Evolutionary conservation across 2,797 vertebrate genomes (phyloP).

Genomic region (Carapus acus): DNA sequence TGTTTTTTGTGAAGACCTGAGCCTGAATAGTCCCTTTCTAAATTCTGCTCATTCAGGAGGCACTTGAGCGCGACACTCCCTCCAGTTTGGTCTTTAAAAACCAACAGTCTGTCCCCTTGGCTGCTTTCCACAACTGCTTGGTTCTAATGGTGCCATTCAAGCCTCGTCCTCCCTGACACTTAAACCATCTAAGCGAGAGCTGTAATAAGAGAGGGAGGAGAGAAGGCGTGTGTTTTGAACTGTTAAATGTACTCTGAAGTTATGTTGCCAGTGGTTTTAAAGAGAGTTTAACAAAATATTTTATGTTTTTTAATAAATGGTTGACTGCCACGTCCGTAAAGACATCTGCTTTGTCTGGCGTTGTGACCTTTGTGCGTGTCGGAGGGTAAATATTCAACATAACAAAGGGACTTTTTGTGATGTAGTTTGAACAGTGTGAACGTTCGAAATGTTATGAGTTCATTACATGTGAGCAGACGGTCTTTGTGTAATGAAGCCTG

Average conservation of each 20-base stretch:
- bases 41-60: conserved; percentile 2
- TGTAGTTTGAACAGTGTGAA: background rate
- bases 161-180: conserved; percentile 5
- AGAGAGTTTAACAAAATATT: conserved; percentile 61
- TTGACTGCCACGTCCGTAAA: conserved; percentile 6
- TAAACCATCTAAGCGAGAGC: background rate
- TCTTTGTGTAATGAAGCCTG: conserved; percentile 1
- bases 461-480: conserved; percentile 28
- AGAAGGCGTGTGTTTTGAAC: conserved; percentile 17
- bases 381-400: conserved; percentile 22
- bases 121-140: conserved; percentile 8
- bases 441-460: conserved; percentile 17
- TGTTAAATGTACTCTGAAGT: conserved; percentile 33
- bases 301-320: conserved; percentile 53
- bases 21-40: conserved; percentile 22
- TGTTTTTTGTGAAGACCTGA: conserved; percentile 2
- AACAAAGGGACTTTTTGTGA: conserved; percentile 14
- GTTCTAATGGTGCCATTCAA: background rate
- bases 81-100: conserved; percentile 1
- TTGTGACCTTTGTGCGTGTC: conserved; percentile 1
- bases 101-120: background rate
- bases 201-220: conserved; percentile 4
- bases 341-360: background rate
- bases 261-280: conserved; percentile 37
- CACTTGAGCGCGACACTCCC: conserved; percentile 20